Conservation (phyloP, 2,113 vertebrate species). For the Conger conger region DNA sequence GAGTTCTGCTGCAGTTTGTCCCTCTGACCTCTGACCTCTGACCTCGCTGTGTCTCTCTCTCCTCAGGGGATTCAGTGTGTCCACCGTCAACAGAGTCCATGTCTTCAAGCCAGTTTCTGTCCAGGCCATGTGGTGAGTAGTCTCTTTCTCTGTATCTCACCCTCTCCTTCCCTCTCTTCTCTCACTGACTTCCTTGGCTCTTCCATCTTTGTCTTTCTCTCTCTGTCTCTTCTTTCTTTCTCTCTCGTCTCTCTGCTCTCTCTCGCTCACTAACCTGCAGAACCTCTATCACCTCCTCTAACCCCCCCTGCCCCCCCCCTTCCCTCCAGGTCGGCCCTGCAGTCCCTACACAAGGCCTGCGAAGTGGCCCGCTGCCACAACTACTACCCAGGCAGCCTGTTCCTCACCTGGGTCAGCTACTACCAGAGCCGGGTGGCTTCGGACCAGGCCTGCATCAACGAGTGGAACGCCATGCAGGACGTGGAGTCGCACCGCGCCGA, state of each 20-base stretch:
- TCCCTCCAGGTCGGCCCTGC: slow-evolving; percentile 95
- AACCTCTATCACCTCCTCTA: background rate
- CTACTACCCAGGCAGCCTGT: slow-evolving; percentile 95
- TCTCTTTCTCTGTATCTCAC: background rate
- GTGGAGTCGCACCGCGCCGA: slow-evolving; percentile 93
- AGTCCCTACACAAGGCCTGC: slow-evolving; percentile 95
- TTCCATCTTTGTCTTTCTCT: background rate
- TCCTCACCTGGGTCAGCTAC: slow-evolving; percentile 98
- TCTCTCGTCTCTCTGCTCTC: background rate
- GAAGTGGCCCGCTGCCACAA: slow-evolving; percentile 94
- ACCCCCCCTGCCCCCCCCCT: slow-evolving; percentile 1
- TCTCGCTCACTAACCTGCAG: background rate
- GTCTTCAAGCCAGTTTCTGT: slow-evolving; percentile 98
- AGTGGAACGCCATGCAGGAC: slow-evolving; percentile 98
- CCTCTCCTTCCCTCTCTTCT: background rate
- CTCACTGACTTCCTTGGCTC: too few relatives aligned
- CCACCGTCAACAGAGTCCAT: slow-evolving; percentile 92
- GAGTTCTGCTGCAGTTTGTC: background rate
- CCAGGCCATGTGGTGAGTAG: slow-evolving; percentile 95
- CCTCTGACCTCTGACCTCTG: background rate
- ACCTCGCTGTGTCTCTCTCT: background rate
- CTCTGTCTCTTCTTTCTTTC: background rate
- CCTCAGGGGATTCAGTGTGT: slow-evolving; percentile 88
- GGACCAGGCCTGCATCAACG: slow-evolving; percentile 88
- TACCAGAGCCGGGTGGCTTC: slow-evolving; percentile 95